These are phyloP conservation scores for Campylomormyrus tamandua DNA, from an alignment of 2,113 vertebrate species.

Conservation along the genomic window DNA sequence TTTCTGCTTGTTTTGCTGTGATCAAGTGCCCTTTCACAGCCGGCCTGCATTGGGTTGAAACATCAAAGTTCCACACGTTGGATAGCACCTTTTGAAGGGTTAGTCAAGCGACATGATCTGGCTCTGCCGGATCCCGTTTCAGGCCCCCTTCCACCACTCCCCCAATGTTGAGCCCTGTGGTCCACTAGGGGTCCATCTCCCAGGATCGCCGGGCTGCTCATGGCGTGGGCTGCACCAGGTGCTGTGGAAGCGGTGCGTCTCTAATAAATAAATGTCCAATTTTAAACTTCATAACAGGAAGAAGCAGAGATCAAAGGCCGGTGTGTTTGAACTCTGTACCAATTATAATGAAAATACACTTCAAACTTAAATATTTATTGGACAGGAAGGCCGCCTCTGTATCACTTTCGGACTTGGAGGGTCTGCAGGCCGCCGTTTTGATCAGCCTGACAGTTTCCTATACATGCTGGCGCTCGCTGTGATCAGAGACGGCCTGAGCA, in stretches of 20 bases:
- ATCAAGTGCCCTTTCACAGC: neutral
- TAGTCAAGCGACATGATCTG: neutral
- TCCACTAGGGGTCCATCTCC: neutral
- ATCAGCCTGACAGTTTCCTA: constrained; percentile 77
- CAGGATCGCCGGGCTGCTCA: neutral
- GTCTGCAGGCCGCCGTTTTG: constrained; percentile 70
- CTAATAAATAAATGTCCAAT: constrained; percentile 35
- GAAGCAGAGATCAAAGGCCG: constrained; percentile 54
- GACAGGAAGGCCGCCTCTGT: constrained; percentile 69
- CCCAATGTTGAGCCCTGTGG: neutral
- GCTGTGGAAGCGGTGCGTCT: constrained; percentile 19
- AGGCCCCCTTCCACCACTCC: neutral
- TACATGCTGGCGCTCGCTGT: constrained; percentile 62
- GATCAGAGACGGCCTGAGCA: constrained; percentile 49
- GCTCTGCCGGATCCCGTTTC: neutral
- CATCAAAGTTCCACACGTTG: neutral
- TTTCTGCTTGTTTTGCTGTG: neutral
- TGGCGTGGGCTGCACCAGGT: constrained; percentile 20
- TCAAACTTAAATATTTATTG: constrained; percentile 74
- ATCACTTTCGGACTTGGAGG: constrained; percentile 67
- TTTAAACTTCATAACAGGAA: constrained; percentile 67
- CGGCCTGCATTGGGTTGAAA: neutral
- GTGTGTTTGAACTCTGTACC: constrained; percentile 67
- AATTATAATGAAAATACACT: constrained; percentile 76
- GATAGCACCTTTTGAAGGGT: neutral